phyloP scores from a whole-genome alignment of 1,140 invertebrate genomes.

The Eufriesea mexicana region DNA sequence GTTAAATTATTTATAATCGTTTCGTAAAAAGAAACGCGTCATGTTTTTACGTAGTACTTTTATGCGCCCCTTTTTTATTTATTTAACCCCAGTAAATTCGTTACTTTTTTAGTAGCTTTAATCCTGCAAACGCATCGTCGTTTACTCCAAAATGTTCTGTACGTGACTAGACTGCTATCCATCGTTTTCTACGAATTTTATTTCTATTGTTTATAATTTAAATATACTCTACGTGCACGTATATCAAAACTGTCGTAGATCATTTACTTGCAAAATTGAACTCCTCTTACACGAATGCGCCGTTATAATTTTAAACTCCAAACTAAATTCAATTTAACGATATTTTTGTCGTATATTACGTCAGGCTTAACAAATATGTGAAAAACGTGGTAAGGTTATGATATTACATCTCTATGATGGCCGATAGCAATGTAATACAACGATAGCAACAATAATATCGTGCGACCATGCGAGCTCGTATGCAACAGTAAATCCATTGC shows the following conservation, averaged over 20 bases:
- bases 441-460: slow-evolving; percentile 27
- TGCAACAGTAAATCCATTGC: background rate
- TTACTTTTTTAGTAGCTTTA: slow-evolving; percentile 10
- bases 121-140: slow-evolving; percentile 6
- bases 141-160: background rate
- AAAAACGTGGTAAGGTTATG: background rate
- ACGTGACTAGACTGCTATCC: background rate
- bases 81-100: slow-evolving; percentile 40
- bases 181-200: slow-evolving; percentile 25
- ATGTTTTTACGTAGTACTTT: slow-evolving; percentile 33
- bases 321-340: background rate
- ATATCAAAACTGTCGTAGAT: background rate
- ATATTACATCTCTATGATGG: background rate
- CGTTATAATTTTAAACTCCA: background rate
- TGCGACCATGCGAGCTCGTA: background rate
- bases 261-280: background rate
- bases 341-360: background rate
- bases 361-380: background rate
- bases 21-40: slow-evolving; percentile 50
- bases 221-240: background rate
- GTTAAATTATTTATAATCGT: slow-evolving; percentile 56
- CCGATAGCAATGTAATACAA: slow-evolving; percentile 14
- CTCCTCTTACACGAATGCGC: background rate
- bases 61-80: slow-evolving; percentile 46
- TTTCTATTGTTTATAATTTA: slow-evolving; percentile 32